Conservation (phyloP, 2,888 invertebrate genomes). For the Ischnus inquisitorius region DNA sequence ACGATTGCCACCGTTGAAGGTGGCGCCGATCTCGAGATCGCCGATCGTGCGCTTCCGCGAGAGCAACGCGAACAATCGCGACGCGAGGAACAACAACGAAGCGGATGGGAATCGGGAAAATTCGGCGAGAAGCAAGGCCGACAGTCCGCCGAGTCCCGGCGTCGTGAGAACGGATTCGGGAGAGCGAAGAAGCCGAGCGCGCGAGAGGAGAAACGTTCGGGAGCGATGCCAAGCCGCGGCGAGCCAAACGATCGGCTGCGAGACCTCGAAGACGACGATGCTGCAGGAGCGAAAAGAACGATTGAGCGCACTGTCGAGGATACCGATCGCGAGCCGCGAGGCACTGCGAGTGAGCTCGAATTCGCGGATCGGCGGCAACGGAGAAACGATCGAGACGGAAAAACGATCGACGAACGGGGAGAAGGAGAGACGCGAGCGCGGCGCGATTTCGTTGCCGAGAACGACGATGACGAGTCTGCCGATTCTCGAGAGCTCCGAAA, state of each 20-base stretch:
- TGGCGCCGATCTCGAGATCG: slow-evolving; percentile 38
- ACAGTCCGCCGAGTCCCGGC: slow-evolving; percentile 67
- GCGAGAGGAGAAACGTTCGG: slow-evolving; percentile 79
- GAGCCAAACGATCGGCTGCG: background rate
- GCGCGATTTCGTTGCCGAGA: slow-evolving; percentile 53
- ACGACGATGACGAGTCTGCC: slow-evolving; percentile 69
- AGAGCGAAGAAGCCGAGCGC: slow-evolving; percentile 81
- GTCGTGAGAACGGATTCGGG: slow-evolving; percentile 76
- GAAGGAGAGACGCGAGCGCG: slow-evolving; percentile 53
- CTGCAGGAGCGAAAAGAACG: slow-evolving; percentile 77
- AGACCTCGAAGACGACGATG: slow-evolving; percentile 31
- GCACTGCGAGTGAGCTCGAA: slow-evolving; percentile 1
- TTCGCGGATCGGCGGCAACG: slow-evolving; percentile 17
- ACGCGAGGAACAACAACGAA: slow-evolving; percentile 70
- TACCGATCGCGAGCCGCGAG: slow-evolving; percentile 73
- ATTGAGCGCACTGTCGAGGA: slow-evolving; percentile 72
- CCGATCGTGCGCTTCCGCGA: slow-evolving; percentile 59
- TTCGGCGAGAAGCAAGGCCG: slow-evolving; percentile 28
- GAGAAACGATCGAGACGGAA: slow-evolving; percentile 18
- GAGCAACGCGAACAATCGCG: slow-evolving; percentile 45
- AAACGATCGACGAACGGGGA: slow-evolving; percentile 9
- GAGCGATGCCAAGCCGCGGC: slow-evolving; percentile 73
- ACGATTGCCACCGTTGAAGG: slow-evolving; percentile 65
- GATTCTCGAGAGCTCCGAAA: slow-evolving; percentile 59
- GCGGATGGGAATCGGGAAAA: slow-evolving; percentile 8